Evolutionary conservation across 1,140 invertebrate species (phyloP).

Genomic region (Eupristina koningsbergeri): DNA sequence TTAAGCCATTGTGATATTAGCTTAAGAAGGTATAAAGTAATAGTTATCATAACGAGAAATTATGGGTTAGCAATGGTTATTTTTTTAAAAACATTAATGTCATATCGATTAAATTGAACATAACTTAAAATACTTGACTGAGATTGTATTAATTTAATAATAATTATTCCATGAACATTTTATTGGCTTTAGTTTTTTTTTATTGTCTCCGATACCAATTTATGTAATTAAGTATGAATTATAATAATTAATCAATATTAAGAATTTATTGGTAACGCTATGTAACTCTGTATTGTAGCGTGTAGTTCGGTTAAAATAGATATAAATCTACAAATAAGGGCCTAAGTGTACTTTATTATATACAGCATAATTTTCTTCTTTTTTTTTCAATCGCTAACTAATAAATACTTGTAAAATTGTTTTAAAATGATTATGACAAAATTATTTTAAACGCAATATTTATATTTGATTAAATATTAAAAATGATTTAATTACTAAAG

Average conservation of each 20-base stretch:
- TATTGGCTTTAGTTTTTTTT: conserved; percentile 11
- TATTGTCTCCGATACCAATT: conserved; percentile 1
- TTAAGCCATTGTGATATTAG: conserved; percentile 71
- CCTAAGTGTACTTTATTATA: conserved; percentile 52
- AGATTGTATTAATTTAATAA: conserved; percentile 55
- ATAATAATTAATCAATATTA: conserved; percentile 11
- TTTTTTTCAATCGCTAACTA: conserved; percentile 43
- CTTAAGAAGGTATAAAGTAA: conserved; percentile 64
- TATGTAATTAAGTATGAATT: neutral
- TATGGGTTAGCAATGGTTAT: conserved; percentile 56
- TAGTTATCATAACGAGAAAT: conserved; percentile 57
- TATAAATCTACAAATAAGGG: conserved; percentile 24
- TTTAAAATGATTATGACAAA: conserved; percentile 37
- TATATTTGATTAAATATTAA: neutral
- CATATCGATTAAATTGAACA: conserved; percentile 44
- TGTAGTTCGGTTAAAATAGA: conserved; percentile 13
- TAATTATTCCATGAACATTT: conserved; percentile 18
- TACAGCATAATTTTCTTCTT: conserved; percentile 52
- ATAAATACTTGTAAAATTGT: conserved; percentile 53
- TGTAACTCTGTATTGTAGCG: conserved; percentile 7
- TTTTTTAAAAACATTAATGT: conserved; percentile 62
- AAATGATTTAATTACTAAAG: neutral
- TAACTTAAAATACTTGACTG: conserved; percentile 49
- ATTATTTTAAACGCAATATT: neutral
- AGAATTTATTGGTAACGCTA: conserved; percentile 15